A percentile compares a stretch with the other conserved stretches of the same genome.
These are phyloP conservation scores for Papilio aristodemus DNA, from an alignment of 1,140 invertebrate species.

Conservation along the genomic window DNA sequence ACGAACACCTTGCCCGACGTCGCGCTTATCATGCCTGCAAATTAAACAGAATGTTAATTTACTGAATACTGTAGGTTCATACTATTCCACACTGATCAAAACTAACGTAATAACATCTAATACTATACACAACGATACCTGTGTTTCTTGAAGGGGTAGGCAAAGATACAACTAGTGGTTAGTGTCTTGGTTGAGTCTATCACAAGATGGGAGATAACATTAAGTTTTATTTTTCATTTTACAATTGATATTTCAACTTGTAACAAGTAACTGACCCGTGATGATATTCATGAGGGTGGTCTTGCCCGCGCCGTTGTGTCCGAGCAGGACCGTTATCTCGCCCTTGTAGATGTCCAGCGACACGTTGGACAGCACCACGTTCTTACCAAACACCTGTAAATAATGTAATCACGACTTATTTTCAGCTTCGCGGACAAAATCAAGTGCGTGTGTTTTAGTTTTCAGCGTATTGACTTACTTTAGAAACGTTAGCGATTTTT, in stretches of 20 bases:
- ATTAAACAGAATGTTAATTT: background rate
- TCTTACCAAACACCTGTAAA: conserved; percentile 52
- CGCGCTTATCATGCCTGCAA: conserved; percentile 55
- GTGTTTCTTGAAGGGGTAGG: too few species aligned
- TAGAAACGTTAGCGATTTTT: conserved; percentile 56
- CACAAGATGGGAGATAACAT: too few species aligned
- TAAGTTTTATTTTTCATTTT: too few species aligned
- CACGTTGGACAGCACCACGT: conserved; percentile 85
- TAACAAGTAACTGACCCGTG: conserved; percentile 80
- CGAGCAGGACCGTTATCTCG: conserved; percentile 87
- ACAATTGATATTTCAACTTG: background rate
- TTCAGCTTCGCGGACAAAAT: too few species aligned
- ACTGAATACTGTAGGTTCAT: too few species aligned
- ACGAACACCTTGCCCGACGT: conserved; percentile 58
- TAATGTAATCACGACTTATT: background rate
- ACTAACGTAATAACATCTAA: too few species aligned
- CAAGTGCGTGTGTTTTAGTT: too few species aligned
- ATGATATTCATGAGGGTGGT: conserved; percentile 91
- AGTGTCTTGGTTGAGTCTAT: too few species aligned
- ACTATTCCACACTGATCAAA: too few species aligned
- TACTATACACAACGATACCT: too few species aligned
- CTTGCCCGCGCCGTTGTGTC: conserved; percentile 87
- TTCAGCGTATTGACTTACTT: conserved; percentile 49
- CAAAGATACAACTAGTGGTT: too few species aligned
- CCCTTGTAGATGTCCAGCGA: conserved; percentile 86